Evolutionary conservation across 2,888 invertebrate species (phyloP).

Genomic region (Uloborus plumipes): DNA sequence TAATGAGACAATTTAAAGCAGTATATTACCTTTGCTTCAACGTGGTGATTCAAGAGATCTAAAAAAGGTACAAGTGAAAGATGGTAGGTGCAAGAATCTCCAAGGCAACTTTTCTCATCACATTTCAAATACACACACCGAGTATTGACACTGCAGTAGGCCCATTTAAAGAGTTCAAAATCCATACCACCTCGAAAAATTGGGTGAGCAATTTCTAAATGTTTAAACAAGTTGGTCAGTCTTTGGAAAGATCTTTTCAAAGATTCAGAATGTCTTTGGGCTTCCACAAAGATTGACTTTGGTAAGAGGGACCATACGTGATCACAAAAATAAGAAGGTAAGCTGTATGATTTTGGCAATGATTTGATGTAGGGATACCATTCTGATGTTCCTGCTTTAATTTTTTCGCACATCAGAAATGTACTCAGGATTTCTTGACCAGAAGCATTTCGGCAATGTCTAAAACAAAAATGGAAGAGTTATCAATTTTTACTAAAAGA

Average conservation of each 20-base stretch:
- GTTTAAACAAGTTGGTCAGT: conserved; percentile 11
- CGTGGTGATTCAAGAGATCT: conserved; percentile 87
- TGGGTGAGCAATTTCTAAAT: conserved; percentile 73
- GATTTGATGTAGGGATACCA: conserved; percentile 70
- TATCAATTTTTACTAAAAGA: background rate
- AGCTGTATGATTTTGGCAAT: conserved; percentile 68
- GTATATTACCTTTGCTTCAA: conserved; percentile 37
- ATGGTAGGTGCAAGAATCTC: conserved; percentile 29
- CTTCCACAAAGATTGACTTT: background rate
- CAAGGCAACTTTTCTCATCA: conserved; percentile 69
- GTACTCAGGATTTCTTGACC: conserved; percentile 82
- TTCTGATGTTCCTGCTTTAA: conserved; percentile 72
- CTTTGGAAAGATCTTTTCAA: conserved; percentile 19
- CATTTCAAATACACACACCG: conserved; percentile 82
- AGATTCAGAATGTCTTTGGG: conserved; percentile 8
- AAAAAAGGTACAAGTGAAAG: conserved; percentile 86
- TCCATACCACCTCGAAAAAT: conserved; percentile 74
- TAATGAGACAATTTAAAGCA: too few species aligned
- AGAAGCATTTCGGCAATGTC: conserved; percentile 69
- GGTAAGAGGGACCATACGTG: conserved; percentile 19
- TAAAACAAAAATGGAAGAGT: conserved; percentile 13
- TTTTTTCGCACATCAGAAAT: conserved; percentile 80
- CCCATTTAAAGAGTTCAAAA: conserved; percentile 79
- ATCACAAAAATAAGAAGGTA: conserved; percentile 25
- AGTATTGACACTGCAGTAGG: conserved; percentile 87